Evolutionary conservation across 2,888 invertebrate genomes (phyloP).

Genomic region (Diloba caeruleocephala): DNA sequence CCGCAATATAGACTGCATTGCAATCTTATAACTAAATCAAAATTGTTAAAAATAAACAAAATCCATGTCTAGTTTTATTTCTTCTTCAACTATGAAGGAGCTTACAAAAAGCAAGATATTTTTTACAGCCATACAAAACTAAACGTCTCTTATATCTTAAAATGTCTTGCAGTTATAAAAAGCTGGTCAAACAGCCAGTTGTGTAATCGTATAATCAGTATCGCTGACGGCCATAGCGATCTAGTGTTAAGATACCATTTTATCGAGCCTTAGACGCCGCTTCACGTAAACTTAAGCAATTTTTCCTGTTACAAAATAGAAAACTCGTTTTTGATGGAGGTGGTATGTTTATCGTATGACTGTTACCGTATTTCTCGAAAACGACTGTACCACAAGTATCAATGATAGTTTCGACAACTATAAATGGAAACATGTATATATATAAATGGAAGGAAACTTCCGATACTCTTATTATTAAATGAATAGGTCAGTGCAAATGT

Average conservation of each 20-base stretch:
- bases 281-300: constrained; percentile 56
- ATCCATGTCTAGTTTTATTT: neutral
- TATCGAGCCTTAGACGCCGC: constrained; percentile 54
- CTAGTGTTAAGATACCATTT: constrained; percentile 56
- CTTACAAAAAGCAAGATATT: constrained; percentile 1
- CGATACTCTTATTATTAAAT: neutral
- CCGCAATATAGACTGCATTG: too few species aligned
- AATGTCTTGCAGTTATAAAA: constrained; percentile 37
- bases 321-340: constrained; percentile 24
- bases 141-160: constrained; percentile 1
- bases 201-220: constrained; percentile 63
- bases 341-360: constrained; percentile 11
- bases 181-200: constrained; percentile 47
- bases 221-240: constrained; percentile 62
- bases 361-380: constrained; percentile 12
- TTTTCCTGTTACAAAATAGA: constrained; percentile 43
- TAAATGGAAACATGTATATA: constrained; percentile 2
- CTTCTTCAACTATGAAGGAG: neutral
- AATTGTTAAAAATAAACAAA: neutral
- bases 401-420: neutral
- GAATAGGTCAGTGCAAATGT: too few species aligned
- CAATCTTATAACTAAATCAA: too few species aligned
- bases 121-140: constrained; percentile 5
- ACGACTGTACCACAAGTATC: too few species aligned
- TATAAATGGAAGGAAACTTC: neutral